Evolutionary conservation across 2,888 invertebrate genomes (phyloP).

Genomic region (Nemurella pictetii): DNA sequence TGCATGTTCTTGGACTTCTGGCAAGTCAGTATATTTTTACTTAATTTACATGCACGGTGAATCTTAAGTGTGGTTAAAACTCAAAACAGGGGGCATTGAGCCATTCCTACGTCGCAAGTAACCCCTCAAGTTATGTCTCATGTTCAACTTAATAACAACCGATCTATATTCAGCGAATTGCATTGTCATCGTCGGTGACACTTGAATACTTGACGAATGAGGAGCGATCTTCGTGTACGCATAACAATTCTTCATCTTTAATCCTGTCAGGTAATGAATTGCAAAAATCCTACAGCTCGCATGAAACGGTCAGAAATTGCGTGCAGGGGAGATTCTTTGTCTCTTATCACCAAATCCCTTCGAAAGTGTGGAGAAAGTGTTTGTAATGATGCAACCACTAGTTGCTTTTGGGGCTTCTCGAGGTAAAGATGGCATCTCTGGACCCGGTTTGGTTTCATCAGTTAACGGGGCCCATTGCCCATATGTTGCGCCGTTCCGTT

Average conservation of each 20-base stretch:
- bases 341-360: not conserved
- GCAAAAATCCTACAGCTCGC: not conserved
- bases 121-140: too few relatives aligned
- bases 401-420: not conserved
- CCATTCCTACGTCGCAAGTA: too few relatives aligned
- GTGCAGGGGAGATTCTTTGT: not conserved
- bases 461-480: not conserved
- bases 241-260: too few relatives aligned
- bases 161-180: not conserved
- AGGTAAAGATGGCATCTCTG: not conserved
- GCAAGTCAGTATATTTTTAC: too few relatives aligned
- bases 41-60: too few relatives aligned
- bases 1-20: too few relatives aligned
- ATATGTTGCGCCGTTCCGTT: not conserved
- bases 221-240: too few relatives aligned
- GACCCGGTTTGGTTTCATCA: not conserved
- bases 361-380: not conserved
- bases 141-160: too few relatives aligned
- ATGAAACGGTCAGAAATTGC: not conserved
- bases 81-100: too few relatives aligned
- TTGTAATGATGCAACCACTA: not conserved
- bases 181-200: not conserved
- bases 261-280: too few relatives aligned
- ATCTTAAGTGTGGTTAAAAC: too few relatives aligned
- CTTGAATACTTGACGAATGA: not conserved